These are phyloP conservation scores for Aricia artaxerxes DNA, from an alignment of 2,888 invertebrate genomes.

Conservation along the genomic window DNA sequence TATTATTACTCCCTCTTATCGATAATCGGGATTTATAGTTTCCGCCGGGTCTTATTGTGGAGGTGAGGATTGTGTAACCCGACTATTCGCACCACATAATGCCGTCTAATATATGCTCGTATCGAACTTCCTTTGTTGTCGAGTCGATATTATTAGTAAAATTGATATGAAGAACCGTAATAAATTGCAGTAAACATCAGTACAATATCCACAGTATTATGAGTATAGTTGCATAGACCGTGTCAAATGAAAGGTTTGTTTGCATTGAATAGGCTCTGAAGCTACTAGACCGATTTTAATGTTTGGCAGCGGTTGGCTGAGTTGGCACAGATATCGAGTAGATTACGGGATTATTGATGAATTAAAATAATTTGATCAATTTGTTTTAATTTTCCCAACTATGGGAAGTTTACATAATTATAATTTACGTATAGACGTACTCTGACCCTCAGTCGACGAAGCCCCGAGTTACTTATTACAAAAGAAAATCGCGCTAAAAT, in stretches of 20 bases:
- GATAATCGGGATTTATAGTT: constrained; percentile 31
- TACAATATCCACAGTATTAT: too few relatives aligned
- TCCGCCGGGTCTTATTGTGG: not conserved
- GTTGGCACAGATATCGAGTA: not conserved
- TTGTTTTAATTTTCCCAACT: not conserved
- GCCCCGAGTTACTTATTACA: not conserved
- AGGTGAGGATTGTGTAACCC: constrained; percentile 21
- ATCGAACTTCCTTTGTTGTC: not conserved
- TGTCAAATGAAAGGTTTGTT: not conserved
- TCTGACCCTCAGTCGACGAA: not conserved
- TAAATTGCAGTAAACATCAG: not conserved
- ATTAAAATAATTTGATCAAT: not conserved
- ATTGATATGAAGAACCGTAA: not conserved
- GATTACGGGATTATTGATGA: not conserved
- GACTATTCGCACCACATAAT: constrained; percentile 4
- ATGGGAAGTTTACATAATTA: not conserved
- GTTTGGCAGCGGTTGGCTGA: not conserved
- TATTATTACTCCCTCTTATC: constrained; percentile 49
- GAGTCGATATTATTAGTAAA: not conserved
- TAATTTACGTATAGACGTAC: not conserved
- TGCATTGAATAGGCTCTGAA: not conserved
- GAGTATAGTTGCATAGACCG: not conserved
- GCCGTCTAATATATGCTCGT: not conserved
- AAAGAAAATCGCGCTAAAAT: constrained; percentile 26
- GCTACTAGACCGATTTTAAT: not conserved